phyloP scores from a whole-genome alignment of 1,140 invertebrate species.

The Sycobia sp. region DNA sequence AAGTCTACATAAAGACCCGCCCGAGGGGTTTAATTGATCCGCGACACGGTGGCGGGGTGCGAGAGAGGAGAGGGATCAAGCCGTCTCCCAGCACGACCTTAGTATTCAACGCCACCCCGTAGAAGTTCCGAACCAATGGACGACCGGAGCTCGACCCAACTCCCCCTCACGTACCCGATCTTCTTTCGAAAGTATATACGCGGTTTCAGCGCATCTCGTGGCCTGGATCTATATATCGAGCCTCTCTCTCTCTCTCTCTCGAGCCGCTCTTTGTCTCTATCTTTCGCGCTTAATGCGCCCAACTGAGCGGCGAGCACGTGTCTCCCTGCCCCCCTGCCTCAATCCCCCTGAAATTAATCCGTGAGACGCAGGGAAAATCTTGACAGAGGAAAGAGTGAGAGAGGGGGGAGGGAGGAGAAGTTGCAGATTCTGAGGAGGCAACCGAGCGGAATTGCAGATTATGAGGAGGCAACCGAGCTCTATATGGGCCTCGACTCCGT shows the following conservation, averaged over 20 bases:
- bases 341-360: constrained; percentile 24
- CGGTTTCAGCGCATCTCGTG: too few species aligned
- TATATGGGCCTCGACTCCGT: too few species aligned
- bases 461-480: too few species aligned
- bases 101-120: constrained; percentile 12
- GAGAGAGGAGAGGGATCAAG: not conserved
- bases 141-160: too few species aligned
- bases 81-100: not conserved
- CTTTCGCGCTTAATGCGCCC: not conserved
- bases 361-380: not conserved
- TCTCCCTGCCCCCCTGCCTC: not conserved
- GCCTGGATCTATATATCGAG: too few species aligned
- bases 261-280: too few species aligned
- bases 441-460: constrained; percentile 10
- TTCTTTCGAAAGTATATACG: too few species aligned
- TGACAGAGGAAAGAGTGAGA: not conserved
- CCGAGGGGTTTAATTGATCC: constrained; percentile 26
- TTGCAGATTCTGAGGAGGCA: not conserved
- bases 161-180: too few species aligned
- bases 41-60: not conserved
- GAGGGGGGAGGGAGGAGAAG: not conserved
- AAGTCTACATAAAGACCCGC: not conserved
- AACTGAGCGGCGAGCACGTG: not conserved
- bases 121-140: constrained; percentile 18
- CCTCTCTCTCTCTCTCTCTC: too few species aligned